Evolutionary conservation across 2,113 vertebrate species (phyloP).

Genomic region (Tachuris rubrigastra): DNA sequence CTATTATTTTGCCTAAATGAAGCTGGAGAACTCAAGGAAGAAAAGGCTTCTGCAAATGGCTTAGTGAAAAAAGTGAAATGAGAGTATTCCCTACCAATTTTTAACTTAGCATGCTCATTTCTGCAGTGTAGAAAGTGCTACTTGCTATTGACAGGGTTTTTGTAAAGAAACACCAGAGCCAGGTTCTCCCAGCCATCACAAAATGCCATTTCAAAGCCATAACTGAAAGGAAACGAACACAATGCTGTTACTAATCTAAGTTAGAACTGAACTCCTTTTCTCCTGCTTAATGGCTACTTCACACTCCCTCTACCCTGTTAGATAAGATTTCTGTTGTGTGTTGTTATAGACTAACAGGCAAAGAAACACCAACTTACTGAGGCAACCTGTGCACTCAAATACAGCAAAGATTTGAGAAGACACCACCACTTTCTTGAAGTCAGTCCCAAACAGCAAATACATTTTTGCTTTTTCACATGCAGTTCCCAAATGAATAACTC

Average conservation of each 20-base stretch:
- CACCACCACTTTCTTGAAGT: not conserved
- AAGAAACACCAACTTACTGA: not conserved
- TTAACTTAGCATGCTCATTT: not conserved
- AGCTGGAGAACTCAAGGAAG: not conserved
- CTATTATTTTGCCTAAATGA: not conserved
- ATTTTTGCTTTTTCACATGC: not conserved
- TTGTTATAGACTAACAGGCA: not conserved
- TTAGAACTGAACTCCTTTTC: not conserved
- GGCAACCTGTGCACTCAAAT: not conserved
- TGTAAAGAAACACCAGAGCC: not conserved
- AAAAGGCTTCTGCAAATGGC: not conserved
- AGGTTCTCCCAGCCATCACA: not conserved
- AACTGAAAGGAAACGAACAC: not conserved
- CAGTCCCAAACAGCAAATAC: not conserved
- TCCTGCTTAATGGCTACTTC: not conserved
- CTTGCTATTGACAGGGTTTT: not conserved
- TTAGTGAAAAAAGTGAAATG: not conserved
- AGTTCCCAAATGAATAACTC: not conserved
- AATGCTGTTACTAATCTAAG: not conserved
- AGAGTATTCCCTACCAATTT: not conserved
- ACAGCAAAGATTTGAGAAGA: not conserved
- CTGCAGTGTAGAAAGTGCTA: not conserved
- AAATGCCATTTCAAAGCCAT: not conserved
- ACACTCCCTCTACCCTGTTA: no score
- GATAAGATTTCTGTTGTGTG: not conserved